Evolutionary conservation across 2,888 invertebrate genomes (phyloP).

Genomic region (Cremastobaeus sp.): DNA sequence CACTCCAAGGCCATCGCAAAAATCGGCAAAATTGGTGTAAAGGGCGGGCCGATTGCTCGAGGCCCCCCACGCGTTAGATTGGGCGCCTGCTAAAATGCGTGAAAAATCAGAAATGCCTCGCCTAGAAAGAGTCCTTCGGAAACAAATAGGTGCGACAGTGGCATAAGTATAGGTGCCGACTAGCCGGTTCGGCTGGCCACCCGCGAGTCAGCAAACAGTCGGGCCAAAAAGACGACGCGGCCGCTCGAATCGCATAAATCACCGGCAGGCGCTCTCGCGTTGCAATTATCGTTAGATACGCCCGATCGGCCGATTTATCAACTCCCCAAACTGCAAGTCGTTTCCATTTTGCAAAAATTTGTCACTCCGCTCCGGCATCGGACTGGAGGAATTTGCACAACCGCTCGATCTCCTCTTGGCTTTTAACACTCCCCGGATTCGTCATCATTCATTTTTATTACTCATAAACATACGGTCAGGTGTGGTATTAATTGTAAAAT

Average conservation of each 20-base stretch:
- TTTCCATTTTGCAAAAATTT: slow-evolving; percentile 59
- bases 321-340: slow-evolving; percentile 55
- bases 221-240: slow-evolving; percentile 50
- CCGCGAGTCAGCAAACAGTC: slow-evolving; percentile 59
- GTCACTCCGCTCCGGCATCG: slow-evolving; percentile 44
- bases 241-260: slow-evolving; percentile 65
- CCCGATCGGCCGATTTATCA: slow-evolving; percentile 64
- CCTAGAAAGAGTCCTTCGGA: slow-evolving; percentile 63
- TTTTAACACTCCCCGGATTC: slow-evolving; percentile 55
- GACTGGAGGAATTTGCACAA: slow-evolving; percentile 18
- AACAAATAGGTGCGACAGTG: slow-evolving; percentile 68
- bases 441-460: slow-evolving; percentile 56
- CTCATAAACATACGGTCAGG: slow-evolving; percentile 40
- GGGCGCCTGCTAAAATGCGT: slow-evolving; percentile 68
- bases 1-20: slow-evolving; percentile 53
- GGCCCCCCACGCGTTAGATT: slow-evolving; percentile 55
- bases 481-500: slow-evolving; percentile 47
- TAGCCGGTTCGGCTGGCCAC: slow-evolving; percentile 60
- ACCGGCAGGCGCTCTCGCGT: slow-evolving; percentile 59
- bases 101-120: slow-evolving; percentile 73
- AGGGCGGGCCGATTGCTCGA: slow-evolving; percentile 27
- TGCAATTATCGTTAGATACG: slow-evolving; percentile 68
- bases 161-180: slow-evolving; percentile 57
- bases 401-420: neutral
- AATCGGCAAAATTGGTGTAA: slow-evolving; percentile 45